Conservation (phyloP, 2,797 vertebrate genomes). For the Lindbergichthys nudifrons region DNA sequence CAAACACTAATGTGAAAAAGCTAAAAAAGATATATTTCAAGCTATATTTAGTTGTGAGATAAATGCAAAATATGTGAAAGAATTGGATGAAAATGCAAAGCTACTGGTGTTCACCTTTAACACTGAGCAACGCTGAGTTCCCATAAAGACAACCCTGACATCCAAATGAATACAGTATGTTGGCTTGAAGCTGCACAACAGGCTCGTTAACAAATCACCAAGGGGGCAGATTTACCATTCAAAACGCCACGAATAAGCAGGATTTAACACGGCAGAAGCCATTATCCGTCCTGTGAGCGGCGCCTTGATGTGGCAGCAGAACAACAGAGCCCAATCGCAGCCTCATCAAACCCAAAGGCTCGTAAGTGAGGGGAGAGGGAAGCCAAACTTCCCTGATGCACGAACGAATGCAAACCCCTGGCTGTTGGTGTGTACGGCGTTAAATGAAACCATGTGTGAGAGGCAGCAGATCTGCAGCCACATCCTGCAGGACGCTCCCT, state of each 20-base stretch:
- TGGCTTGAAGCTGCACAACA: not conserved
- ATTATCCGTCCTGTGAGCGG: not conserved
- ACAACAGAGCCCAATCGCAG: constrained; percentile 28
- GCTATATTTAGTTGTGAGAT: too few species aligned
- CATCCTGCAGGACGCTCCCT: constrained; percentile 31
- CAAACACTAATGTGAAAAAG: not conserved
- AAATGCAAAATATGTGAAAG: not conserved
- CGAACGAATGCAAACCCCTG: constrained; percentile 21
- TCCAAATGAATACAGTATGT: not conserved
- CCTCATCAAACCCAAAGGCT: constrained; percentile 15
- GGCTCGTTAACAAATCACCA: not conserved
- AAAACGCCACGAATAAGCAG: not conserved
- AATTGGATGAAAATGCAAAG: not conserved
- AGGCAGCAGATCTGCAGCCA: constrained; percentile 28
- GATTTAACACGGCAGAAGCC: constrained; percentile 1
- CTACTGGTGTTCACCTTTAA: not conserved
- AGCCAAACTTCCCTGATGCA: not conserved
- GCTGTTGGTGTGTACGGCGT: not conserved
- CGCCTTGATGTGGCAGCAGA: constrained; percentile 25
- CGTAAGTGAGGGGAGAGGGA: constrained; percentile 1
- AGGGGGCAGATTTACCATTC: not conserved
- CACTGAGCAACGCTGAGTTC: not conserved
- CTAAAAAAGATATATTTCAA: too few species aligned
- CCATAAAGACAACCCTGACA: not conserved
- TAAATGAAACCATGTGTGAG: constrained; percentile 63